These are phyloP conservation scores for Teleiodes luculella DNA, from an alignment of 2,888 invertebrate genomes.

Conservation along the genomic window DNA sequence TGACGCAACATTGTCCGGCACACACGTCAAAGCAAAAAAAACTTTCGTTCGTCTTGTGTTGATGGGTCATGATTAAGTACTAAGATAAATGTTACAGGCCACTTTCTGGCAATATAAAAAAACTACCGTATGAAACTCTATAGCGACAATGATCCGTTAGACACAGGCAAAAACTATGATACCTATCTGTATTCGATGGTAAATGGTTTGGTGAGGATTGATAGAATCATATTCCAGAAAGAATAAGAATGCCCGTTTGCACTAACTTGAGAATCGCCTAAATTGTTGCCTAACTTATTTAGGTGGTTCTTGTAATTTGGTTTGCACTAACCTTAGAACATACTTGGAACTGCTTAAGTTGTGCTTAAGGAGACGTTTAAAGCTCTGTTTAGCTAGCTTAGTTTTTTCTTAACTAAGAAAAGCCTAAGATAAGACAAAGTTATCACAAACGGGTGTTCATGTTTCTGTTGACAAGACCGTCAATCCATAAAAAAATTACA, in stretches of 20 bases:
- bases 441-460: not conserved
- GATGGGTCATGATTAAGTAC: not conserved
- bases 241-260: not conserved
- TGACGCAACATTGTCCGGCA: slow-evolving; percentile 7
- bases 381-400: too few species aligned
- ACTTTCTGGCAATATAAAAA: not conserved
- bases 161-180: slow-evolving; percentile 4
- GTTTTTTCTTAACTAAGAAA: too few species aligned
- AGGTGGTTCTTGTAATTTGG: not conserved
- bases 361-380: too few species aligned
- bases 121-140: not conserved
- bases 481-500: too few species aligned
- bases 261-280: not conserved
- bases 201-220: not conserved
- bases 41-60: not conserved
- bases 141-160: not conserved
- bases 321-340: too few species aligned
- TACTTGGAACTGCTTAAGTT: too few species aligned
- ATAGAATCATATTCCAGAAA: not conserved
- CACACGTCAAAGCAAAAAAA: not conserved
- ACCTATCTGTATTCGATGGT: not conserved
- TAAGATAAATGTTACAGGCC: not conserved
- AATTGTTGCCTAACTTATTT: not conserved
- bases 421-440: too few species aligned
- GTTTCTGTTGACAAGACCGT: too few species aligned